Evolutionary conservation across 2,888 invertebrate species (phyloP).

Genomic region (Ophioninae sp.): DNA sequence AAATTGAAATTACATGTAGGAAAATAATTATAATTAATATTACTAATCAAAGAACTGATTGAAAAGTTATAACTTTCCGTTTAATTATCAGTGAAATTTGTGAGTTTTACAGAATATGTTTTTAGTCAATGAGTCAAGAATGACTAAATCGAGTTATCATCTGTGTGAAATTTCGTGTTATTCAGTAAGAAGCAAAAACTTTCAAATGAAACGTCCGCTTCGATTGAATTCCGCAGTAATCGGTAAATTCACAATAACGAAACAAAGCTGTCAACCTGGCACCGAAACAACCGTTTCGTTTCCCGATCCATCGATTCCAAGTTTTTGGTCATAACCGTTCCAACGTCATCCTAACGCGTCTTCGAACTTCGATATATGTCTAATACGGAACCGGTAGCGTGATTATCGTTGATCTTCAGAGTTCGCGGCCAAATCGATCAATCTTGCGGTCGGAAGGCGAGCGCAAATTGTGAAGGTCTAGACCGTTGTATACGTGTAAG

Average conservation of each 20-base stretch:
- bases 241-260: background rate
- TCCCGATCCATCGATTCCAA: slow-evolving; percentile 13
- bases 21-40: no score
- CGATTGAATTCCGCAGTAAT: no score
- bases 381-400: background rate
- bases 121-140: background rate
- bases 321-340: background rate
- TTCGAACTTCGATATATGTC: background rate
- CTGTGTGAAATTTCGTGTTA: no score
- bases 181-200: no score
- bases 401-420: slow-evolving; percentile 34
- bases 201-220: no score
- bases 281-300: slow-evolving; percentile 14
- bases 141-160: no score
- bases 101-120: background rate
- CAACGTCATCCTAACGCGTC: background rate
- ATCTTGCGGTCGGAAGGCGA: slow-evolving; percentile 50
- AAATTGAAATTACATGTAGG: no score
- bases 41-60: no score
- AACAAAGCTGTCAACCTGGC: slow-evolving; percentile 13
- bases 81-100: no score
- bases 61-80: no score
- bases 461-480: slow-evolving; percentile 57
- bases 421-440: slow-evolving; percentile 61
- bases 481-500: slow-evolving; percentile 30